A percentile compares a stretch with the other conserved stretches of the same genome.
phyloP scores from a whole-genome alignment of 2,888 invertebrate species.

The Lepidonotus clava region DNA sequence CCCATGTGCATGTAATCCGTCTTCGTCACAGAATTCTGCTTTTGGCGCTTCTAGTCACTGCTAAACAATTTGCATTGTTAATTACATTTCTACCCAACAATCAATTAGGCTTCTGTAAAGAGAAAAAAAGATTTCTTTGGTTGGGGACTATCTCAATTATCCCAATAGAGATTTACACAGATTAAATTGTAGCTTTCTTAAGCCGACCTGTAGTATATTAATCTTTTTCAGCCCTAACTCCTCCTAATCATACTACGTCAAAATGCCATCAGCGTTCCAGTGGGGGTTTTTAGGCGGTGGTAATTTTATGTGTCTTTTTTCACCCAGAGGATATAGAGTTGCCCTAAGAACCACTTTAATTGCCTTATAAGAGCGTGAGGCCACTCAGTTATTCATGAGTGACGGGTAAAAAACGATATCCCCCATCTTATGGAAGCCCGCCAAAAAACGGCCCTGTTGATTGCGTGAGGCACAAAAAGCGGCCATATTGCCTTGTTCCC shows the following conservation, averaged over 20 bases:
- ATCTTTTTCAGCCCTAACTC: not conserved
- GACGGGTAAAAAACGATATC: conserved; percentile 6
- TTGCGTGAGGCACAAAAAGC: not conserved
- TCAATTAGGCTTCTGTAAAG: not conserved
- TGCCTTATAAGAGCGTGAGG: conserved; percentile 17
- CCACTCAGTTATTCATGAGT: conserved; percentile 39
- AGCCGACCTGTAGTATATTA: not conserved
- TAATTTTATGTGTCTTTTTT: conserved; percentile 28
- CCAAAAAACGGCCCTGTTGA: conserved; percentile 21
- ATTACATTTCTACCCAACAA: not conserved
- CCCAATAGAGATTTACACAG: not conserved
- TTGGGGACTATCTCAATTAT: not conserved
- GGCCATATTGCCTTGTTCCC: conserved; percentile 20
- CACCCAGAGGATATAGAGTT: not conserved
- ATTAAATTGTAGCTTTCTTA: conserved; percentile 12
- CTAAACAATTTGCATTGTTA: no score
- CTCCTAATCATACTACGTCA: conserved; percentile 30
- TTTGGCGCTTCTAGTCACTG: no score
- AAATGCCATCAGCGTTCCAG: not conserved
- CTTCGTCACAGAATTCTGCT: no score
- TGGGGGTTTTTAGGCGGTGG: not conserved
- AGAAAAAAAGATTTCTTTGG: not conserved
- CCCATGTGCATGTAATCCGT: no score
- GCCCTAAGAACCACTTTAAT: conserved; percentile 29
- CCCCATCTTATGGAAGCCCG: conserved; percentile 25